A percentile compares a stretch with the other conserved stretches of the same genome.
Evolutionary conservation across 2,888 invertebrate genomes (phyloP).

Genomic region (Lithophane ornitopus): DNA sequence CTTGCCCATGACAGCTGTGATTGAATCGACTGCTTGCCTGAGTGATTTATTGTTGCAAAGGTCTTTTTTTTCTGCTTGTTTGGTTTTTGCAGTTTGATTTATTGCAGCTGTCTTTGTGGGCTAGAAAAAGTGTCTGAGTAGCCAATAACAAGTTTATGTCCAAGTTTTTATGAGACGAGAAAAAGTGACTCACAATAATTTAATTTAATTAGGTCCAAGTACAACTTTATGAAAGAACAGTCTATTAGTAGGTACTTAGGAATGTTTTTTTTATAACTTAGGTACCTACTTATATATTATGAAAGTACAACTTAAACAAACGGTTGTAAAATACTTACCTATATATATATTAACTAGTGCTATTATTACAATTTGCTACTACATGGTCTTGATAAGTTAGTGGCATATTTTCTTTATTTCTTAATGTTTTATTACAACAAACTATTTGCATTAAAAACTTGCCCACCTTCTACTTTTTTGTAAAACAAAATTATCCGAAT

Average conservation of each 20-base stretch:
- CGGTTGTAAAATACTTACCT: background rate
- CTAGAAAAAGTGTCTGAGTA: constrained; percentile 54
- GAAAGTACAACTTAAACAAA: background rate
- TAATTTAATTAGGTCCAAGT: constrained; percentile 8
- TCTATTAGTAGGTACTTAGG: too few relatives aligned
- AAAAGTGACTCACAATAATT: constrained; percentile 11
- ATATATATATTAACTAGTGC: too few relatives aligned
- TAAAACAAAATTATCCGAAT: background rate
- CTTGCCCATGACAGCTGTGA: constrained; percentile 87
- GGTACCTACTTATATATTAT: background rate
- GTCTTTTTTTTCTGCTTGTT: constrained; percentile 75
- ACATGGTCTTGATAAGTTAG: background rate
- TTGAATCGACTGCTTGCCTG: constrained; percentile 84
- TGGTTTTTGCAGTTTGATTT: constrained; percentile 82
- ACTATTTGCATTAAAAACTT: background rate
- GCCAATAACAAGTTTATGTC: constrained; percentile 53
- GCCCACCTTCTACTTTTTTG: too few relatives aligned
- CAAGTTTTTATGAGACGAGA: constrained; percentile 37
- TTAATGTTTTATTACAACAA: background rate
- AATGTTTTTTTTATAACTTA: background rate
- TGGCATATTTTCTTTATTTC: constrained; percentile 42
- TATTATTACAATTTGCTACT: background rate
- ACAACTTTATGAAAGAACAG: background rate
- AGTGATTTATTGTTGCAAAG: constrained; percentile 87
- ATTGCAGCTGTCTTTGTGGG: constrained; percentile 74